Base-by-base conservation (phyloP, 2,888 invertebrate genomes). In the Pinctada fucata region DNA sequence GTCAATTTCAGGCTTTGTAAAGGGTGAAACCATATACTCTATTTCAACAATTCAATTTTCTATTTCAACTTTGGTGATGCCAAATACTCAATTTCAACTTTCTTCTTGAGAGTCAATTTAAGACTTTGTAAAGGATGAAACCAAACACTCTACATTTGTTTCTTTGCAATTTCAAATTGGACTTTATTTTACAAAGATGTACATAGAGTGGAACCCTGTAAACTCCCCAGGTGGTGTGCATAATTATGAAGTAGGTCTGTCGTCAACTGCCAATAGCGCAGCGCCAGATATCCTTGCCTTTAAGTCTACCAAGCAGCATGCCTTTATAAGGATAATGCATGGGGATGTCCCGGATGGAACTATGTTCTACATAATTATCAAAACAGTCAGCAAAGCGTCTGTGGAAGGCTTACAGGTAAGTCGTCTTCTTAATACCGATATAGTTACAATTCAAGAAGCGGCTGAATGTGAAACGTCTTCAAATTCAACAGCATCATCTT, bases 231-330 rank as follows among this genome's bases (percentile, higher is more conserved):
- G 84, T 63, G 83, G 82, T 58, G 84, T 89, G 45, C 78, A 83
- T 74, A 83, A 85, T 68, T 88, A 84, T 75, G 79, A 86, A 73
- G 81, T 87, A 49, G 88, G 85, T 45, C 73, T 89, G 13, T 81
- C 86, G 13, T 83, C 83, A 16, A 77, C 81, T 31, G 52, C 68
- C 8, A 73, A 64, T 31, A 75, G 79, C 47, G 72, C 64, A 3
- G 82, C 77, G 10, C 81, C 85, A n/a, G 86, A 89, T 69, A 79
- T 85, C 4, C 77, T 85, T 71, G 69, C 76, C 5, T 87, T 82
- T 71, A 70, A 58, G 45, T 81, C 84, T 4, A 84, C 87, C 2
- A 82, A 84, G 47, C 84, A 86, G 16, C 87, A 88, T 74, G 68
- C 80, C 8, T 77, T 80, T 67, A 79, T 80, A 76, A 79, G 79